Evolutionary conservation across 2,797 vertebrate genomes (phyloP).

Genomic region (Arremon brunneinucha): DNA sequence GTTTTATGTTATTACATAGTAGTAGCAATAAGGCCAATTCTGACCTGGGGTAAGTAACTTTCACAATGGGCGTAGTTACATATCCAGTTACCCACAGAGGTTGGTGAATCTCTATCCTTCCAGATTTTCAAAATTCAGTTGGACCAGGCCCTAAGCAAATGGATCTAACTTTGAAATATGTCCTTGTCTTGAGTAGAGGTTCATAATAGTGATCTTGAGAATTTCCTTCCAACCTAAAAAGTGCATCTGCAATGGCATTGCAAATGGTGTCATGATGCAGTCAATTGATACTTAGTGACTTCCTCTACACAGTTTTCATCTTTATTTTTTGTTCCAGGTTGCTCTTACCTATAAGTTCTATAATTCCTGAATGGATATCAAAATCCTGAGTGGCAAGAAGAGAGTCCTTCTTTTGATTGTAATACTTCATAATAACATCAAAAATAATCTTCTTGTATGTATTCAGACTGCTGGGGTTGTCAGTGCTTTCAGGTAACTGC

Average conservation of each 20-base stretch:
- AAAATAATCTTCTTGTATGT: constrained; percentile 83
- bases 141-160: neutral
- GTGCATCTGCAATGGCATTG: neutral
- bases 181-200: neutral
- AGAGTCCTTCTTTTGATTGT: constrained; percentile 79
- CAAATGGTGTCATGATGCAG: neutral
- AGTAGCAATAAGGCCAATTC: neutral
- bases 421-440: constrained; percentile 84
- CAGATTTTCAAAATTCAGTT: neutral
- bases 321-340: neutral
- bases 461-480: constrained; percentile 36
- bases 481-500: constrained; percentile 74
- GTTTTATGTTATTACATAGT: neutral
- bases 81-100: neutral
- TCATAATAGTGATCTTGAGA: neutral
- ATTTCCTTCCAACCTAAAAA: neutral
- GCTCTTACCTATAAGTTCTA: constrained; percentile 82
- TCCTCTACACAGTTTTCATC: neutral
- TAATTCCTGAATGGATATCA: constrained; percentile 78
- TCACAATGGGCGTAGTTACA: neutral
- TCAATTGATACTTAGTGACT: neutral
- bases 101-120: neutral
- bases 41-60: neutral
- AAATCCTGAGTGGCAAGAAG: constrained; percentile 80
- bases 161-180: neutral